phyloP scores from a whole-genome alignment of 2,797 vertebrate genomes.

The Channa striata region DNA sequence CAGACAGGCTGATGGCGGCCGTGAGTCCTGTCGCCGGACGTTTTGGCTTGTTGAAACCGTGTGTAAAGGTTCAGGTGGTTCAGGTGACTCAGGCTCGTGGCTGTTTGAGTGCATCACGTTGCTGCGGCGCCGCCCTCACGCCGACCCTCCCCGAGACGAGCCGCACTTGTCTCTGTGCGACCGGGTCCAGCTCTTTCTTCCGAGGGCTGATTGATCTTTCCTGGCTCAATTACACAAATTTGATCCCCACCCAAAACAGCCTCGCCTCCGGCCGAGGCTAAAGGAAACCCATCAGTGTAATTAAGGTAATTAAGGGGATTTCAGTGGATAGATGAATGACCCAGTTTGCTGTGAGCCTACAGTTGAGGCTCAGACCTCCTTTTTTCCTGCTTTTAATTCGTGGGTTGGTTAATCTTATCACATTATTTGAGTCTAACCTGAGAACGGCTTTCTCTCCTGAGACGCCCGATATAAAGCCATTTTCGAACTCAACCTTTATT shows the following conservation, averaged over 20 bases:
- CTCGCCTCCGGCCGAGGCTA: slow-evolving; percentile 7
- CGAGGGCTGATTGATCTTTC: slow-evolving; percentile 17
- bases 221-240: slow-evolving; percentile 35
- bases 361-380: neutral
- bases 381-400: neutral
- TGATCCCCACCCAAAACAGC: slow-evolving; percentile 40
- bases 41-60: neutral
- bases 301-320: slow-evolving; percentile 33
- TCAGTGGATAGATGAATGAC: slow-evolving; percentile 14
- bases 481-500: neutral
- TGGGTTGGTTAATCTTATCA: neutral
- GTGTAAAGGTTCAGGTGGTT: neutral
- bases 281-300: slow-evolving; percentile 25
- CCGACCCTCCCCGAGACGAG: neutral
- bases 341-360: neutral
- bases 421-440: neutral
- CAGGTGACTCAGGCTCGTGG: neutral
- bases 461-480: neutral
- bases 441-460: neutral
- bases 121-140: neutral
- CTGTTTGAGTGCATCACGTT: neutral
- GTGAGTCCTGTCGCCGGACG: neutral
- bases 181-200: neutral
- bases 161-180: slow-evolving; percentile 6
- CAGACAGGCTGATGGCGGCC: neutral